Base-by-base conservation (phyloP, 1,140 invertebrate species). In the Euglossa dilemma region DNA sequence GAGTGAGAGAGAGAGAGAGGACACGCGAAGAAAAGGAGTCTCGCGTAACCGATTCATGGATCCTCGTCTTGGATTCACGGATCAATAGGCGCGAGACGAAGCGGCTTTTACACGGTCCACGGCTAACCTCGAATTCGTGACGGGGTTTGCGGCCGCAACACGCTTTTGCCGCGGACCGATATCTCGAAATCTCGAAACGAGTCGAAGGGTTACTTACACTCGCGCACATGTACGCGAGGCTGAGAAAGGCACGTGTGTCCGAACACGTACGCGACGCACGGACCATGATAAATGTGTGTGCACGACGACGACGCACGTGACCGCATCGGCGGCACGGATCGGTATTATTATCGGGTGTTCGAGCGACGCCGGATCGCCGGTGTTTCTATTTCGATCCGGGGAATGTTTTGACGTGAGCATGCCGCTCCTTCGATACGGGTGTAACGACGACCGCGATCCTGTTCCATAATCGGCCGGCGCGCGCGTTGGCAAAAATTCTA, bases 1-100 rank as follows among this genome's bases (percentile, higher is more conserved):
- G n/a, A n/a, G n/a, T n/a, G n/a, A n/a, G n/a, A n/a, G n/a, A n/a
- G n/a, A n/a, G 52, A 12, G 61, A 45, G 59, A 59, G 43, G 57
- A 86, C 61, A 36, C 36, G 59, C 2, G 25, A 36, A 50, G 52
- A n/a, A 70, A 61, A 59, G 54, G 14, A 81, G 25, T 45, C 43
- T 50, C 45, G 69, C 23, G 20, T 43, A 66, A 66, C 16, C 11
- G 45, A 67, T n/a, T 50, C 52, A 25, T 43, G 23, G 36, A 54
- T 57, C 61, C 6, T 86, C 81, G 72, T 73, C 54, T 70, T 52
- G 76, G 81, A 84, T 84, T 87, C 71, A 87, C 85, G 86, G 86
- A 87, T 87, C 85, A 87, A 87, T 82, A 86, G 71, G 25, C 82
- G 52, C 80, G 80, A 77, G 70, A 76, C 85, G 85, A 85, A 86